Evolutionary conservation across 2,888 invertebrate genomes (phyloP).

Genomic region (Trichogramma dendrolimi): DNA sequence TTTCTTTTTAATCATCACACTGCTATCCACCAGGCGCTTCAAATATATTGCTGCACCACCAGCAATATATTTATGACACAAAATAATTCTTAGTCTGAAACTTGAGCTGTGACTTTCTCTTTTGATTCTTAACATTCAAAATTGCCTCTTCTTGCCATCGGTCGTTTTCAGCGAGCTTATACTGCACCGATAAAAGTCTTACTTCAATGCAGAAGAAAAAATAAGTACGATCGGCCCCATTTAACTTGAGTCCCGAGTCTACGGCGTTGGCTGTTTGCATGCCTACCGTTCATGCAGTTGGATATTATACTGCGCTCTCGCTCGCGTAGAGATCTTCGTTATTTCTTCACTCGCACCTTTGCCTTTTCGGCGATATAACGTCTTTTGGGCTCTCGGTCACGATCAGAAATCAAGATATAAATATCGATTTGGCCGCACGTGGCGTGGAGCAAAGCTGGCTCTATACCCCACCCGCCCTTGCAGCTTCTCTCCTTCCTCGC

Average conservation of each 20-base stretch:
- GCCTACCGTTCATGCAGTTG: too few relatives aligned
- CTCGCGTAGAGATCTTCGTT: slow-evolving; percentile 8
- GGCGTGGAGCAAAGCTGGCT: neutral
- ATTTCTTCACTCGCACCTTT: neutral
- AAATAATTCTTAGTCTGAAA: too few relatives aligned
- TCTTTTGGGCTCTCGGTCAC: slow-evolving; percentile 22
- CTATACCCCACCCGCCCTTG: neutral
- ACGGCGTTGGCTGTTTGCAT: neutral
- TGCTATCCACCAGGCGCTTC: too few relatives aligned
- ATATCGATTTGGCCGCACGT: slow-evolving; percentile 22
- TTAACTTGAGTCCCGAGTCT: slow-evolving; percentile 5
- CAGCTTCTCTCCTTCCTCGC: neutral
- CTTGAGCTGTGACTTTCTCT: too few relatives aligned
- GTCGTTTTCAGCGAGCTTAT: too few relatives aligned
- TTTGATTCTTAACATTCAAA: too few relatives aligned
- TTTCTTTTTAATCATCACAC: too few relatives aligned
- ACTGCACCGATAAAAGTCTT: too few relatives aligned
- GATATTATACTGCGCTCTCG: slow-evolving; percentile 1
- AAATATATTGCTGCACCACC: too few relatives aligned
- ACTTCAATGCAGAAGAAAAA: neutral
- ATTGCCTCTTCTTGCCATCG: too few relatives aligned
- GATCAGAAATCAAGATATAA: slow-evolving; percentile 29
- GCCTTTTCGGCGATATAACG: slow-evolving; percentile 2
- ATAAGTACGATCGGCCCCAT: neutral
- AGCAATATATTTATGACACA: too few relatives aligned